phyloP scores from a whole-genome alignment of 2,888 invertebrate species.

The Thumatha senex region DNA sequence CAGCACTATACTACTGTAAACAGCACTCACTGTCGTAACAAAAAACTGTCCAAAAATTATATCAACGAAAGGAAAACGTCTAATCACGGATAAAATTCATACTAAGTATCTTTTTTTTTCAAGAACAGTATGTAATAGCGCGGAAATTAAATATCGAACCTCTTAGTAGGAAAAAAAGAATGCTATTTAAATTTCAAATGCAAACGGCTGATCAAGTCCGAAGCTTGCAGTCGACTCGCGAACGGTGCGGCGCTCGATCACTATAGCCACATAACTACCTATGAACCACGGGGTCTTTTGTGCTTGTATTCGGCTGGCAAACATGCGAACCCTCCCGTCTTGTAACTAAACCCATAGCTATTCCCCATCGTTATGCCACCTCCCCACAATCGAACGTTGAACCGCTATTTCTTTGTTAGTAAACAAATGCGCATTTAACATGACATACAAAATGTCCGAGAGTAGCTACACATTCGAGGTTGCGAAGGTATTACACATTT shows the following conservation, averaged over 20 bases:
- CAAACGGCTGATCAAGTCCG: constrained; percentile 76
- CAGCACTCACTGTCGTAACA: constrained; percentile 52
- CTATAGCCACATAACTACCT: constrained; percentile 63
- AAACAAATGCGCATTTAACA: constrained; percentile 27
- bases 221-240: constrained; percentile 76
- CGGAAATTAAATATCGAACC: constrained; percentile 20
- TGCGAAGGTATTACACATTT: constrained; percentile 16
- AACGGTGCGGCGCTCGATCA: constrained; percentile 52
- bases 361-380: constrained; percentile 40
- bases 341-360: constrained; percentile 53
- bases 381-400: constrained; percentile 38
- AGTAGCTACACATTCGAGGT: constrained; percentile 15
- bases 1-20: constrained; percentile 51
- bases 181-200: constrained; percentile 56
- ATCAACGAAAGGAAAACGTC: constrained; percentile 21
- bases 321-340: constrained; percentile 71
- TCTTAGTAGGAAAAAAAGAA: constrained; percentile 31
- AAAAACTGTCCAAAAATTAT: constrained; percentile 42
- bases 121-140: constrained; percentile 8
- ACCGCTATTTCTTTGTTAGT: constrained; percentile 37
- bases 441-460: constrained; percentile 13
- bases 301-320: constrained; percentile 59
- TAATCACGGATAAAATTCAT: constrained; percentile 21
- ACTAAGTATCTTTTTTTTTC: constrained; percentile 9
- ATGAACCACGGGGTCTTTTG: constrained; percentile 70